Conservation (phyloP, 2,113 vertebrate genomes). For the Seriola rivoliana region DNA sequence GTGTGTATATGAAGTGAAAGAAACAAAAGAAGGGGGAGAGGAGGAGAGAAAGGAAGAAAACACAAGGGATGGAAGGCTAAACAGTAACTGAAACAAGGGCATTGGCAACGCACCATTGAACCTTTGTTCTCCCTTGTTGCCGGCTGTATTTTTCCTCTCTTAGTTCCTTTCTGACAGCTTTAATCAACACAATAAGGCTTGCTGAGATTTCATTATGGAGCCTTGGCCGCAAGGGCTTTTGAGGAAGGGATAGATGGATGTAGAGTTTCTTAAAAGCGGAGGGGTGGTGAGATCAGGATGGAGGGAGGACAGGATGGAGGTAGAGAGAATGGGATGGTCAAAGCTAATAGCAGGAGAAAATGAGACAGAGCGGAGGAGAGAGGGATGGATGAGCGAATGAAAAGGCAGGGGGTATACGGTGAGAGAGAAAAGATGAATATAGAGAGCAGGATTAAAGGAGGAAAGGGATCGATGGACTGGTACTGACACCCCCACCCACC, state of each 20-base stretch:
- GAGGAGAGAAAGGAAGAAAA: slow-evolving; percentile 7
- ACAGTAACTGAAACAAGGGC: slow-evolving; percentile 48
- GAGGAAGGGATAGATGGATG: slow-evolving; percentile 61
- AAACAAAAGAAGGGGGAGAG: background rate
- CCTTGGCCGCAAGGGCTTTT: slow-evolving; percentile 62
- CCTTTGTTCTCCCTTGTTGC: slow-evolving; percentile 65
- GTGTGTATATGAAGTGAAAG: slow-evolving; percentile 1
- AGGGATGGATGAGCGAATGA: slow-evolving; percentile 1
- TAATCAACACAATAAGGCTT: slow-evolving; percentile 80
- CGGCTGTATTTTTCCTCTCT: slow-evolving; percentile 67
- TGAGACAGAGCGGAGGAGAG: slow-evolving; percentile 12
- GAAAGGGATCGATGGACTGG: slow-evolving; percentile 59
- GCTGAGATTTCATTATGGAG: slow-evolving; percentile 77
- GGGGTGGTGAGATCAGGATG: slow-evolving; percentile 31
- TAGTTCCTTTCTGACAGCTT: slow-evolving; percentile 77
- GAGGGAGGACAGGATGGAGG: slow-evolving; percentile 31
- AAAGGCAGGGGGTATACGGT: slow-evolving; percentile 33
- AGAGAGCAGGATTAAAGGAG: slow-evolving; percentile 56
- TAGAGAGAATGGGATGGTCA: slow-evolving; percentile 13
- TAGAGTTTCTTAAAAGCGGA: slow-evolving; percentile 37
- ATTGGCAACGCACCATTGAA: slow-evolving; percentile 40
- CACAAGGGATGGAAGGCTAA: slow-evolving; percentile 19
- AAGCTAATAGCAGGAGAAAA: slow-evolving; percentile 37
- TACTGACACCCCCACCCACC: slow-evolving; percentile 43
- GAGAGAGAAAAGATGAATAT: slow-evolving; percentile 54